phyloP scores from a whole-genome alignment of 2,113 vertebrate genomes.

The Nothoprocta perdicaria region DNA sequence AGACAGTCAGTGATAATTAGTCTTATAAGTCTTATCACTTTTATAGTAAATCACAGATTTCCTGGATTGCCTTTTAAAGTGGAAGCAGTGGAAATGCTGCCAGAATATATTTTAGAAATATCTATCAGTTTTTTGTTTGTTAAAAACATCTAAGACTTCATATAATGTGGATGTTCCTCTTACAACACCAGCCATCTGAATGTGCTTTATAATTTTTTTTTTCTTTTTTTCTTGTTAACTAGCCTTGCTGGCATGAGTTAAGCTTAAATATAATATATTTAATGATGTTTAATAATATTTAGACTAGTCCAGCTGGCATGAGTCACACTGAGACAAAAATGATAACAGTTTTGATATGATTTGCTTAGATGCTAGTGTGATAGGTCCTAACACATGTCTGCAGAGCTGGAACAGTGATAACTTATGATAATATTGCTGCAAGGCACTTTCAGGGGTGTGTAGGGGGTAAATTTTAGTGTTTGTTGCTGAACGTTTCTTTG shows the following conservation, averaged over 20 bases:
- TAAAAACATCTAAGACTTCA: background rate
- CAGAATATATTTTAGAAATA: background rate
- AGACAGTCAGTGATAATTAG: background rate
- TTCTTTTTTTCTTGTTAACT: background rate
- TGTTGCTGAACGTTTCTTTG: background rate
- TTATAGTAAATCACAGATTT: background rate
- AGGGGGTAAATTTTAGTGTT: background rate
- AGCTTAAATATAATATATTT: conserved; percentile 8
- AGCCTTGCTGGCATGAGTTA: conserved; percentile 5
- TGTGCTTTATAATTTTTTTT: background rate
- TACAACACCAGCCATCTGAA: background rate
- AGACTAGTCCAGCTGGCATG: conserved; percentile 57
- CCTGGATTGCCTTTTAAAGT: background rate
- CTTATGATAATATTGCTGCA: background rate
- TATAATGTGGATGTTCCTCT: background rate
- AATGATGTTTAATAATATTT: conserved; percentile 65
- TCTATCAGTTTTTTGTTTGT: background rate
- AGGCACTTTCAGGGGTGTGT: background rate
- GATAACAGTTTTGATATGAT: background rate
- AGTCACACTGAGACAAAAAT: conserved; percentile 8
- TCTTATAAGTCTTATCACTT: background rate
- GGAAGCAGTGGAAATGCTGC: background rate
- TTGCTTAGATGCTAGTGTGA: background rate
- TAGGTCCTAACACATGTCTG: conserved; percentile 11
- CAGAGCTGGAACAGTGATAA: background rate